phyloP scores from a whole-genome alignment of 2,797 vertebrate genomes.

The Choloepus didactylus region DNA sequence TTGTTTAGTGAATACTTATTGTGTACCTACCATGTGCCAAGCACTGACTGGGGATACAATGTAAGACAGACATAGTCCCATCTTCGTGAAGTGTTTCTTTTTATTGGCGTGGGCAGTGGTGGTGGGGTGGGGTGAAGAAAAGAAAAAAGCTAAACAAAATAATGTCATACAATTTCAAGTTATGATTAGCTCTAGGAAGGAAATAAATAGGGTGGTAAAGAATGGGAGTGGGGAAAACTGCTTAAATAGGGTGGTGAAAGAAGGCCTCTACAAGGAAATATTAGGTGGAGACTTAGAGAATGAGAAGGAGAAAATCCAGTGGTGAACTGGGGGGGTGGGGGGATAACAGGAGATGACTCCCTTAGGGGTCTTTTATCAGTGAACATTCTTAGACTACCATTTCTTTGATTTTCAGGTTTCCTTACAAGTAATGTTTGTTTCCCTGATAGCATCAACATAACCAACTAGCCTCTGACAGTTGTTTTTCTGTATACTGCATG shows the following conservation, averaged over 20 bases:
- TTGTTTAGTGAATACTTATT: neutral
- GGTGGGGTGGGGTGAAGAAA: neutral
- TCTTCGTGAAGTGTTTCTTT: neutral
- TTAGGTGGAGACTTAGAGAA: neutral
- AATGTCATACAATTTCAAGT: neutral
- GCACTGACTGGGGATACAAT: neutral
- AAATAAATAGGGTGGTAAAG: neutral
- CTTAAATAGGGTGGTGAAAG: neutral
- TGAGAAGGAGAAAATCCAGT: neutral
- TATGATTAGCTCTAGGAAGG: neutral
- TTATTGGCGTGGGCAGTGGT: neutral
- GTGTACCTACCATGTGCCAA: neutral
- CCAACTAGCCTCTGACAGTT: neutral
- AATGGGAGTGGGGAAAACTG: neutral
- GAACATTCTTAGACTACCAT: no score
- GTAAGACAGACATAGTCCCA: neutral
- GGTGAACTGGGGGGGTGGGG: no score
- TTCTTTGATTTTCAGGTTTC: neutral
- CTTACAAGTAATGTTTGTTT: neutral
- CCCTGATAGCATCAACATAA: neutral
- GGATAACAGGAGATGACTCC: fast-evolving
- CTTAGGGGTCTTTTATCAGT: fast-evolving
- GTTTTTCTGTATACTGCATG: neutral
- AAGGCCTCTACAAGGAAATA: neutral
- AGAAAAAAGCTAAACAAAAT: neutral